Evolutionary conservation across 53 echinoderm and acorn worm species (phyloP), one percentile per base, ranked within the genome.

Genomic region (Echinometra lucunter): DNA sequence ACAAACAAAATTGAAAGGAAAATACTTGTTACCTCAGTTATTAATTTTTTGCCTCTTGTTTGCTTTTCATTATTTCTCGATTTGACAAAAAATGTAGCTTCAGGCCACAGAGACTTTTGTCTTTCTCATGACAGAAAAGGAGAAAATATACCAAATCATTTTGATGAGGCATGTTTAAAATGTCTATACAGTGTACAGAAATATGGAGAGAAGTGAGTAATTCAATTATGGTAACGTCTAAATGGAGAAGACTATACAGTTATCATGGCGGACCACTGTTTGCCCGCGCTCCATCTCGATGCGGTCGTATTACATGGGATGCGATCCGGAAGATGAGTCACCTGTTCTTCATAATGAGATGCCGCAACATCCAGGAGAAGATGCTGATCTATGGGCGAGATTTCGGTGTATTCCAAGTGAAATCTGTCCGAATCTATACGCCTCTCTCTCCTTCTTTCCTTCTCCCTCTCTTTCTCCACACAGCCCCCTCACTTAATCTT

Each of bases 351-450:
- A 78, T 78, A 78, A 78, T 78, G 78, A 78, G 78, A 78, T 78
- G 78, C 78, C 23, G 78, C 78, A 78, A 78, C 78, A 78, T 78
- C 78, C 78, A 78, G 38, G 4, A n/a, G n/a, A 78, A 78, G 78
- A 78, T 78, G 42, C 78, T 42, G 38, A 78, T 42, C 21, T 35
- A 17, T 8, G 2, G 16, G 42, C 35, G 42, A 78, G 19, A 15
- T 35, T 78, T 42, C 6, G 19, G 42, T 38, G 78, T 8, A 42
- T 38, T n/a, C n/a, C n/a, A 42, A 38, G 1, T 40, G 42, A 42
- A 19, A 78, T 78, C 1, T 78, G 13, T 66, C 25, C 25, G 17
- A 12, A 19, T 78, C 78, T 3, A 16, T 19, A 4, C 21, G n/a
- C 34, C 37, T 78, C 21, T 78, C 12, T 78, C 21, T 5, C 19